Evolutionary conservation across 2,888 invertebrate species (phyloP), one percentile per base, ranked within the genome.

Genomic region (Dasysyrphus albostriatus): DNA sequence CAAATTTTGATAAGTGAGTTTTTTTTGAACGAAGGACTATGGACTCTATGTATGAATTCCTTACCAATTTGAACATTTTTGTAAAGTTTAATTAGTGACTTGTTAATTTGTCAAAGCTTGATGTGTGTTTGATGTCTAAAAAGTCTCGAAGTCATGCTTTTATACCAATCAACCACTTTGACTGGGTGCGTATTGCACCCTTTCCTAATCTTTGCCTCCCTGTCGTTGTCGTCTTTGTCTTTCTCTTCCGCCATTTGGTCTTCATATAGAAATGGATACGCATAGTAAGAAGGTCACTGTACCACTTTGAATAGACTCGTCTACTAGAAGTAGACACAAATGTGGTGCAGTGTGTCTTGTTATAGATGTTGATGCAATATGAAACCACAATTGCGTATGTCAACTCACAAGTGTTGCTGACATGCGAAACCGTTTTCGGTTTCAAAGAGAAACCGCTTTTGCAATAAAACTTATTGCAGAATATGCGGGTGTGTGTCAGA

Each of bases 61-160:
- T 65, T 79, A 87, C 87, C 87, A 87, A 87, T 87, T 87, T 87
- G 87, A 87, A 87, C 87, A 87, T 87, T 34, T 78, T 87, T 37
- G 61, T 29, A 49, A 42, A 32, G 82, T 70, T 75, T 54, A 44
- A 70, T 70, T 72, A 47, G 42, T 78, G 56, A 77, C 72, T 79
- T 79, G 87, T 83, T 63, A 44, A 65, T 78, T 77, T 81, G 73
- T 77, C 58, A 67, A 83, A 72, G 70, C 59, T 67, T 44, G 34
- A 78, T 75, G 59, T 79, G 51, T 32, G 56, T 87, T 51, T 87
- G 87, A 87, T 87, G 61, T 59, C 65, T 67, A 12, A 24, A 34
- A 47, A 54, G 63, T 54, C 16, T 7, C 16, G 0, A 0, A 16
- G 34, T 24, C 19, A 9, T 29, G 78, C 29, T 87, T 87, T 82